These are phyloP conservation scores for Crax fasciolata DNA, from an alignment of 2,797 vertebrate genomes.

Conservation along the genomic window DNA sequence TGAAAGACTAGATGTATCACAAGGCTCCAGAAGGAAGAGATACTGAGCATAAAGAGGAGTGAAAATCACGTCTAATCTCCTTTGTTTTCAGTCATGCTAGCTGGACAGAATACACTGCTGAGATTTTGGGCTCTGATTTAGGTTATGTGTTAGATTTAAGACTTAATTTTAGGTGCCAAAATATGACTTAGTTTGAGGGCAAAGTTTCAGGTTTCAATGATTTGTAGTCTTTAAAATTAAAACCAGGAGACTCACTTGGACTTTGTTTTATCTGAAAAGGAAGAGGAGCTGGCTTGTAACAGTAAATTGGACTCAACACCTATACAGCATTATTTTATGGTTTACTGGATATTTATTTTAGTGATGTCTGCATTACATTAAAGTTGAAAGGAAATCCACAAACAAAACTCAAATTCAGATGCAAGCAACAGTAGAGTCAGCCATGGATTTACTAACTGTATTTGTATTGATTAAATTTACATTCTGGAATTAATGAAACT, in stretches of 20 bases:
- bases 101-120: background rate
- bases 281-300: conserved; percentile 36
- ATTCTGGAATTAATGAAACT: conserved; percentile 76
- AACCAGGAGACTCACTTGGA: conserved; percentile 5
- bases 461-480: conserved; percentile 81
- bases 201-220: conserved; percentile 33
- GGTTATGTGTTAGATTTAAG: conserved; percentile 32
- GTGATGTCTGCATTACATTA: conserved; percentile 66
- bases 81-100: background rate
- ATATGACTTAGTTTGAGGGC: conserved; percentile 12
- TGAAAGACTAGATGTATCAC: background rate
- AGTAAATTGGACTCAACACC: conserved; percentile 66
- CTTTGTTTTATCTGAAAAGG: conserved; percentile 31
- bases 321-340: conserved; percentile 64
- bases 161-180: conserved; percentile 25
- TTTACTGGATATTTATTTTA: conserved; percentile 71
- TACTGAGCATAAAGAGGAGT: background rate
- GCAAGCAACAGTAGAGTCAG: conserved; percentile 77
- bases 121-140: conserved; percentile 6
- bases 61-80: background rate
- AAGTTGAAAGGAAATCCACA: conserved; percentile 70
- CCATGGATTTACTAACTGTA: conserved; percentile 76
- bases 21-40: background rate
- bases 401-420: conserved; percentile 74
- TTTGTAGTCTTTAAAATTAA: conserved; percentile 40